These are phyloP conservation scores for Daphoenositta chrysoptera DNA, from an alignment of 2,113 vertebrate species.

Conservation along the genomic window DNA sequence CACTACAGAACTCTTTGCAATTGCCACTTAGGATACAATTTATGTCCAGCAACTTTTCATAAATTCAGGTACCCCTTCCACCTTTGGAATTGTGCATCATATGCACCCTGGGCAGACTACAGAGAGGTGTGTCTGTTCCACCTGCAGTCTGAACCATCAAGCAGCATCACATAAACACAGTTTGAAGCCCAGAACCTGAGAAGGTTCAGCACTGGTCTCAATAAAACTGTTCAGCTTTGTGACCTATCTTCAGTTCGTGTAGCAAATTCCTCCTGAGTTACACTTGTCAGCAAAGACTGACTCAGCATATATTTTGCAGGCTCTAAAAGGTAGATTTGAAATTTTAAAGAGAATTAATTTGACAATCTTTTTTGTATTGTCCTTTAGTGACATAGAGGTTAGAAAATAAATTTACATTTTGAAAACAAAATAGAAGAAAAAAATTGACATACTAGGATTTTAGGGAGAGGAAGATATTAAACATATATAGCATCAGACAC, in stretches of 20 bases:
- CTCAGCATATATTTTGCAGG: not conserved
- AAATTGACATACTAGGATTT: not conserved
- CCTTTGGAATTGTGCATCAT: not conserved
- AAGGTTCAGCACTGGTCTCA: not conserved
- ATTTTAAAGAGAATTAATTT: not conserved
- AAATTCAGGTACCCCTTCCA: not conserved
- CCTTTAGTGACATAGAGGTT: not conserved
- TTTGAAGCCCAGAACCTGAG: not conserved
- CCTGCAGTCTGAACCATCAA: not conserved
- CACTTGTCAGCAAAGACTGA: not conserved
- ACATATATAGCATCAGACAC: not conserved
- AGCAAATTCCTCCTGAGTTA: not conserved
- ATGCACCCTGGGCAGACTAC: not conserved
- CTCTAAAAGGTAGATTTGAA: not conserved
- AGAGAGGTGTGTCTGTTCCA: not conserved
- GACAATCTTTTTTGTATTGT: not conserved
- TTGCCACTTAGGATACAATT: not conserved
- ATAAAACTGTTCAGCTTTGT: not conserved
- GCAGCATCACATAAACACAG: not conserved
- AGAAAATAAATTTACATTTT: not conserved
- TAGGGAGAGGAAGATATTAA: not conserved
- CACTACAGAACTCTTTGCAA: not conserved
- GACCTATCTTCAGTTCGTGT: not conserved
- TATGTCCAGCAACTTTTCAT: not conserved
- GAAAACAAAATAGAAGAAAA: not conserved